Conservation (phyloP, 2,888 invertebrate species). For the Aphrophora alni region DNA sequence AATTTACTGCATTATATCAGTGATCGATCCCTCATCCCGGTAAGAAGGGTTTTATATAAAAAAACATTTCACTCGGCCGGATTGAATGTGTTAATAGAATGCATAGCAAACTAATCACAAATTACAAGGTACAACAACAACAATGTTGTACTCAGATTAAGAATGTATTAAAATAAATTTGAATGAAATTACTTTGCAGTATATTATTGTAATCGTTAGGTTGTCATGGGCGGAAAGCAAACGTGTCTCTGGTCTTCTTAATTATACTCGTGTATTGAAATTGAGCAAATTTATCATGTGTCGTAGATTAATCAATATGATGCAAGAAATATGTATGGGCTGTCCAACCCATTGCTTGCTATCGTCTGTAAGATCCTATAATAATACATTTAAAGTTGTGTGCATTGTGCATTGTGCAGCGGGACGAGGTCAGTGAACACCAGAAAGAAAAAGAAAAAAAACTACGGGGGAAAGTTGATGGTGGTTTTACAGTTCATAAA, state of each 20-base stretch:
- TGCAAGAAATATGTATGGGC: neutral
- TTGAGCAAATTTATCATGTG: neutral
- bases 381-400: slow-evolving; percentile 1
- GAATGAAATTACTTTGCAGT: neutral
- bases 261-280: neutral
- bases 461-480: neutral
- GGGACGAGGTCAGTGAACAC: neutral
- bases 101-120: neutral
- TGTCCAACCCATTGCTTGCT: neutral
- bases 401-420: neutral
- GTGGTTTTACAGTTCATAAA: slow-evolving; percentile 2
- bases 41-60: no score
- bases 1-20: no score
- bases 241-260: neutral
- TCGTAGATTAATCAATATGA: neutral
- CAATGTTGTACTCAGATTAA: neutral
- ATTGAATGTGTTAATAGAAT: neutral
- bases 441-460: no score
- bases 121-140: slow-evolving; percentile 4
- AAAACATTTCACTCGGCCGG: no score
- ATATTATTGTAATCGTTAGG: neutral
- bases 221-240: neutral
- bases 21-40: no score
- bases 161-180: slow-evolving; percentile 9
- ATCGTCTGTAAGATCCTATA: neutral